Conservation (phyloP, 2,888 invertebrate genomes). For the Trisateles emortualis region DNA sequence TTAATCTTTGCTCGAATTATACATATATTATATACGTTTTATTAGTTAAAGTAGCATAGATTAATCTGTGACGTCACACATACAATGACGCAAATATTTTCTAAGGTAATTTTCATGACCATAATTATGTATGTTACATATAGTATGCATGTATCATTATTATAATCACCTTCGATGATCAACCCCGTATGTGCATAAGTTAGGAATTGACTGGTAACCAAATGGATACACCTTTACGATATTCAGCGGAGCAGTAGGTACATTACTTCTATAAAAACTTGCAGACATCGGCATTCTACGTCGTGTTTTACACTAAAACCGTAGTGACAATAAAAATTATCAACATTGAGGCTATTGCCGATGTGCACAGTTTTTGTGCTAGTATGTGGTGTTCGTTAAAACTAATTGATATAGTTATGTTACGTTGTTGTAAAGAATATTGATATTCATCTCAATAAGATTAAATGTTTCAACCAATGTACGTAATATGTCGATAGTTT, state of each 20-base stretch:
- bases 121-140: no score
- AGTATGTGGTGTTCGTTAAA: conserved; percentile 11
- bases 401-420: conserved; percentile 25
- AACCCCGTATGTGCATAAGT: conserved; percentile 13
- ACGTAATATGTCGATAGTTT: conserved; percentile 29
- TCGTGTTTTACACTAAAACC: no score
- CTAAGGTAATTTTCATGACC: conserved; percentile 11
- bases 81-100: conserved; percentile 15
- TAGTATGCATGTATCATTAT: no score
- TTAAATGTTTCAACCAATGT: conserved; percentile 45
- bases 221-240: conserved; percentile 10
- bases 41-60: conserved; percentile 16
- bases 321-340: no score
- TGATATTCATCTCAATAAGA: conserved; percentile 46
- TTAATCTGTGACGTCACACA: conserved; percentile 21
- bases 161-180: conserved; percentile 9
- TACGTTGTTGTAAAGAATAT: conserved; percentile 25
- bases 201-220: conserved; percentile 20
- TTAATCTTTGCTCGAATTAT: conserved; percentile 13
- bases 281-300: no score
- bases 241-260: conserved; percentile 1
- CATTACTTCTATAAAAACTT: no score
- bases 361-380: no score
- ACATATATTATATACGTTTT: conserved; percentile 25
- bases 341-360: no score